Percentiles rank a stretch among this genome's conserved stretches.
Conservation (phyloP, 2,113 vertebrate genomes). For the Sebastes schlegelii region DNA sequence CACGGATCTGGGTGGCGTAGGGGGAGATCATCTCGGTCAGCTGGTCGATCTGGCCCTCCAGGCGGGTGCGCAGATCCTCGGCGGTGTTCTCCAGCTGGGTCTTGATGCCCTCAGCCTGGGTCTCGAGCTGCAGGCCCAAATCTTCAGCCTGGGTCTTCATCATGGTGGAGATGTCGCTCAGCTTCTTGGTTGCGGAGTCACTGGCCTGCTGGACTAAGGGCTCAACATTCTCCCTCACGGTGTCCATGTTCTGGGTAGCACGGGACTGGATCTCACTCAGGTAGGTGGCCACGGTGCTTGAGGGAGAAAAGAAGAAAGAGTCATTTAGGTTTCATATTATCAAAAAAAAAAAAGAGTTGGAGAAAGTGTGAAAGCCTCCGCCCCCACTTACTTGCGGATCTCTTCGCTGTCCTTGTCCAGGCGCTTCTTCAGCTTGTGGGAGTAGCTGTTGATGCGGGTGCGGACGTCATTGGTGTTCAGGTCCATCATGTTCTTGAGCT, state of each 20-base stretch:
- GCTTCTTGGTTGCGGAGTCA: conserved; percentile 67
- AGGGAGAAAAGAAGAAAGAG: not conserved
- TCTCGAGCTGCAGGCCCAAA: conserved; percentile 77
- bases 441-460: conserved; percentile 75
- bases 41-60: conserved; percentile 81
- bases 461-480: conserved; percentile 81
- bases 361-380: not conserved
- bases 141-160: conserved; percentile 78
- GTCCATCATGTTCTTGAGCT: conserved; percentile 82
- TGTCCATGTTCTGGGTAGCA: conserved; percentile 74
- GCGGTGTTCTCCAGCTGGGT: conserved; percentile 80
- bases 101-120: conserved; percentile 74
- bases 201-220: conserved; percentile 76
- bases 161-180: conserved; percentile 72
- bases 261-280: conserved; percentile 81
- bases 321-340: conserved; percentile 15
- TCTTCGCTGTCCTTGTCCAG: conserved; percentile 84
- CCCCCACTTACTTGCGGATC: conserved; percentile 80
- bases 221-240: conserved; percentile 68
- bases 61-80: conserved; percentile 71
- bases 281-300: conserved; percentile 80
- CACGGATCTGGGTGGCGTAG: conserved; percentile 75
- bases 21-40: conserved; percentile 79
- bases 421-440: conserved; percentile 86
- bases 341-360: not conserved